Evolutionary conservation across 2,113 vertebrate genomes (phyloP).

Genomic region (Microtus oregoni): DNA sequence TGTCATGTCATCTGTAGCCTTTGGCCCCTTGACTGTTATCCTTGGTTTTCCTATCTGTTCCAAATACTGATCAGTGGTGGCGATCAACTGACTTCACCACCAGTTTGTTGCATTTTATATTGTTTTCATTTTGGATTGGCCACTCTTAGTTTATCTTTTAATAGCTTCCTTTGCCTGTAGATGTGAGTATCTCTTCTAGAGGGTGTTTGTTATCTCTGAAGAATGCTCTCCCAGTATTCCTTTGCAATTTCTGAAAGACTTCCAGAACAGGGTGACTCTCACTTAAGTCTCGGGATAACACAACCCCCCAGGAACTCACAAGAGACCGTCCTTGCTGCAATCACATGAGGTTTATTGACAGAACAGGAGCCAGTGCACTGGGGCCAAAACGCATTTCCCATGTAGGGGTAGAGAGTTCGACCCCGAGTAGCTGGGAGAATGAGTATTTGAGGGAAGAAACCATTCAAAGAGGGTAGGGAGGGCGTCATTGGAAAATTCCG

Average conservation of each 20-base stretch:
- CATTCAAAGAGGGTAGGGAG: too few relatives aligned
- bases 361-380: too few relatives aligned
- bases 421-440: too few relatives aligned
- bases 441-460: too few relatives aligned
- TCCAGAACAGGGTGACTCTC: too few relatives aligned
- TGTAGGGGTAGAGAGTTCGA: too few relatives aligned
- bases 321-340: too few relatives aligned
- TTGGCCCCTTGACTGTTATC: not conserved
- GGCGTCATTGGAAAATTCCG: too few relatives aligned
- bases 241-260: not conserved
- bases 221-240: not conserved
- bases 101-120: not conserved
- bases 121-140: conserved; percentile 43
- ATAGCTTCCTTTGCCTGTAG: not conserved
- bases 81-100: not conserved
- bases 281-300: too few relatives aligned
- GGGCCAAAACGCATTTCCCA: too few relatives aligned
- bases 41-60: not conserved
- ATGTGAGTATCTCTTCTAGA: not conserved
- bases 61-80: not conserved
- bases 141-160: conserved; percentile 38
- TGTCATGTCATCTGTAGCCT: not conserved
- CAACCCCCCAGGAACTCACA: too few relatives aligned
- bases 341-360: too few relatives aligned
- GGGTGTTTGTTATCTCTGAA: not conserved